Conservation (phyloP, 2,888 invertebrate species). For the Scrobipalpa atriplicella region DNA sequence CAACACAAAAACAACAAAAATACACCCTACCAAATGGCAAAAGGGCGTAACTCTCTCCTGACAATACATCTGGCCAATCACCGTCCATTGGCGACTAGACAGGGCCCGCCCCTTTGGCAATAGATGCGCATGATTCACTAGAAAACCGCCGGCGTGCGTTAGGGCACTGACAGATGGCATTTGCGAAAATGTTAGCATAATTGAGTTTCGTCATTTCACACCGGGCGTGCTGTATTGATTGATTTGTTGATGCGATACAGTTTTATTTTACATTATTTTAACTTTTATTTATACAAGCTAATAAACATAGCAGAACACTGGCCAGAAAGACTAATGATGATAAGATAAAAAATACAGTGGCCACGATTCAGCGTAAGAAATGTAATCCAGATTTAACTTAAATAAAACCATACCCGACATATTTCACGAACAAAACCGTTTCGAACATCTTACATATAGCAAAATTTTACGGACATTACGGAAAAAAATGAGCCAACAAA, state of each 20-base stretch:
- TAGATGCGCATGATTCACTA: conserved; percentile 47
- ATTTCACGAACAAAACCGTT: background rate
- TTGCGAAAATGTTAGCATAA: conserved; percentile 11
- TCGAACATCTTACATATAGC: background rate
- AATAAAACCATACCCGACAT: too few relatives aligned
- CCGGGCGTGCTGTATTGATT: background rate
- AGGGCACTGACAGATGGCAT: conserved; percentile 32
- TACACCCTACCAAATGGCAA: conserved; percentile 25
- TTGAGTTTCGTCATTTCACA: conserved; percentile 25
- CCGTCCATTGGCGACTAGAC: conserved; percentile 34
- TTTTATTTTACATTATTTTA: background rate
- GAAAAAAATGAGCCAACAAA: background rate
- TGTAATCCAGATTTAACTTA: too few relatives aligned
- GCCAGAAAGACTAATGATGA: too few relatives aligned
- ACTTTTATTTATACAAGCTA: background rate
- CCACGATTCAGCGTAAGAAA: too few relatives aligned
- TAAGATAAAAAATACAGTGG: too few relatives aligned
- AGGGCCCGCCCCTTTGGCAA: conserved; percentile 52
- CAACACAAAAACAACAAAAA: conserved; percentile 5
- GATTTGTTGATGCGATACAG: conserved; percentile 2
- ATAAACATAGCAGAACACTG: background rate
- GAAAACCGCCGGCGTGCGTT: conserved; percentile 42
- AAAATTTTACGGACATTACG: background rate
- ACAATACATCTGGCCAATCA: conserved; percentile 42
- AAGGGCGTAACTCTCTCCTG: conserved; percentile 45